These are phyloP conservation scores for Elegia similella DNA, from an alignment of 2,888 invertebrate genomes.

Conservation along the genomic window DNA sequence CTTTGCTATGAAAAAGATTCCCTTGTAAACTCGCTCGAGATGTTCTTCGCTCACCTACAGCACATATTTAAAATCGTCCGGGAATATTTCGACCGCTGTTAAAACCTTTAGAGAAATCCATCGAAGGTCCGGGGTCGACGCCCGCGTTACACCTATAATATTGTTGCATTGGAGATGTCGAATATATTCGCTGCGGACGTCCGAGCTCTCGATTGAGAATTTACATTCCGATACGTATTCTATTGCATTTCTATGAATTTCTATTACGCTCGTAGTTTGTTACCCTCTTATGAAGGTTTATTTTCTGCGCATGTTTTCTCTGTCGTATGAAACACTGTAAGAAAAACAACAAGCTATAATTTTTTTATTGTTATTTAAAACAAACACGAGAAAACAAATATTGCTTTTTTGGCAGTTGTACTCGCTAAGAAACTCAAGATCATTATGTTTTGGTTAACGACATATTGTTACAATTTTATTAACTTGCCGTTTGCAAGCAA, in stretches of 20 bases:
- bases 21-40: too few relatives aligned
- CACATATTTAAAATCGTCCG: background rate
- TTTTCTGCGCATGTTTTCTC: background rate
- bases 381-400: too few relatives aligned
- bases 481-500: too few relatives aligned
- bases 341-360: background rate
- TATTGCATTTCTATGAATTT: constrained; percentile 1
- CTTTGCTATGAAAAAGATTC: too few relatives aligned
- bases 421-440: too few relatives aligned
- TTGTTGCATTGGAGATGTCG: background rate
- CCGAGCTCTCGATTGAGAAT: background rate
- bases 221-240: constrained; percentile 10
- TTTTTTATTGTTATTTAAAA: too few relatives aligned
- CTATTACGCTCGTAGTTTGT: background rate
- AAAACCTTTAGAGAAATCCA: background rate
- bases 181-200: background rate
- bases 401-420: too few relatives aligned
- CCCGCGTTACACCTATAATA: background rate
- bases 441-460: too few relatives aligned
- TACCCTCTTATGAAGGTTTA: background rate
- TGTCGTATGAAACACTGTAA: background rate
- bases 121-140: background rate
- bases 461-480: too few relatives aligned
- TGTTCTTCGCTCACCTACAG: too few relatives aligned
- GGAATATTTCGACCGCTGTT: background rate